A percentile compares a stretch with the other conserved stretches of the same genome.
phyloP scores from a whole-genome alignment of 2,797 vertebrate genomes.

The Neosilurus mollespiculum region DNA sequence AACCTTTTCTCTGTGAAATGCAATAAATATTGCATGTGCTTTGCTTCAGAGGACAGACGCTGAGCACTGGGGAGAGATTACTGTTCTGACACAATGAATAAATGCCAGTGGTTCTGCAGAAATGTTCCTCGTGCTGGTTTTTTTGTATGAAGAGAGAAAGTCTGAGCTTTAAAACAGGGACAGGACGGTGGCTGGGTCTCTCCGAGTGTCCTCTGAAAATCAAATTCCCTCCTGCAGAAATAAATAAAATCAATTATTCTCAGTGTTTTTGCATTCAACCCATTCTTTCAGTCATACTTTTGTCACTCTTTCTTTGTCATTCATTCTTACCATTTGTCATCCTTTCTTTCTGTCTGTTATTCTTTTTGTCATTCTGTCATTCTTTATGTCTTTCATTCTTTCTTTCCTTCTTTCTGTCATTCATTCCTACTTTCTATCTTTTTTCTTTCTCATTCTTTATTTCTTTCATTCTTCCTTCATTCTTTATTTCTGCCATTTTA shows the following conservation, averaged over 20 bases:
- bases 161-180: constrained; percentile 46
- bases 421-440: too few species aligned
- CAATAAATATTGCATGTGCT: constrained; percentile 67
- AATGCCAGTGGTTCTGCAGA: constrained; percentile 32
- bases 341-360: too few species aligned
- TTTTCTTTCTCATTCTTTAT: too few species aligned
- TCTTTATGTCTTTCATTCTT: too few species aligned
- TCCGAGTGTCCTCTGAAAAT: constrained; percentile 21
- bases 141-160: constrained; percentile 24
- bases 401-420: too few species aligned
- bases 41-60: constrained; percentile 48
- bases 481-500: too few species aligned
- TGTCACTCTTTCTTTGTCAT: too few species aligned
- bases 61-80: constrained; percentile 41
- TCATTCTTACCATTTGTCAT: too few species aligned
- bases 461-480: too few species aligned
- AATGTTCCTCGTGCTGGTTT: constrained; percentile 24
- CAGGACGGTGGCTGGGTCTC: constrained; percentile 15
- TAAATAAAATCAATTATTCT: not conserved
- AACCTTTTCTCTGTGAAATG: constrained; percentile 54
- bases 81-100: constrained; percentile 45
- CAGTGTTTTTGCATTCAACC: too few species aligned
- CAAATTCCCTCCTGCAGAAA: not conserved
- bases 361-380: too few species aligned
- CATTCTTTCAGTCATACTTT: too few species aligned